Evolutionary conservation across 1,140 invertebrate species (phyloP).

Genomic region (Heliconius congener): DNA sequence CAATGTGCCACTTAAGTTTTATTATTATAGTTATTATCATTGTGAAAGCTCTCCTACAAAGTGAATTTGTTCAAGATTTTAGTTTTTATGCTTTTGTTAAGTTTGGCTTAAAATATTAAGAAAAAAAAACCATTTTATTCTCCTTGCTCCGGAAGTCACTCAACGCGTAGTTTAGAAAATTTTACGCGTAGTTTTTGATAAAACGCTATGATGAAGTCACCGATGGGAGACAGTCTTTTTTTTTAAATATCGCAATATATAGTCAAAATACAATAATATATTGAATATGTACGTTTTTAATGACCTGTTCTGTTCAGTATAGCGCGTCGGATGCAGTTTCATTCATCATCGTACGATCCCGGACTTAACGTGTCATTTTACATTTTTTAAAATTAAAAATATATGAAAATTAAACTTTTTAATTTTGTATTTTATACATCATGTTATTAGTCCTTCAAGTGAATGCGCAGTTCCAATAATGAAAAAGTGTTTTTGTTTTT

Average conservation of each 20-base stretch:
- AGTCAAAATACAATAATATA: neutral
- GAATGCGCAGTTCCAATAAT: too few relatives aligned
- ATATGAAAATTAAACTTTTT: neutral
- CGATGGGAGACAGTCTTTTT: too few relatives aligned
- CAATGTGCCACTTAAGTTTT: neutral
- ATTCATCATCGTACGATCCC: conserved; percentile 3
- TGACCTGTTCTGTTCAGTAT: neutral
- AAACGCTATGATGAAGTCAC: too few relatives aligned
- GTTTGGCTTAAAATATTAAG: too few relatives aligned
- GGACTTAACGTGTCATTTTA: conserved; percentile 7
- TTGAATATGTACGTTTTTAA: neutral
- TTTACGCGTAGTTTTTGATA: too few relatives aligned
- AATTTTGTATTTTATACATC: too few relatives aligned
- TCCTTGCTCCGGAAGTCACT: too few relatives aligned
- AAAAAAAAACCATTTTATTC: too few relatives aligned
- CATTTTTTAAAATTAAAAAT: neutral
- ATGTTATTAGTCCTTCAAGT: too few relatives aligned
- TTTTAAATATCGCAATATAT: too few relatives aligned
- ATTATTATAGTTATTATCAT: neutral
- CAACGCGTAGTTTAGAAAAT: too few relatives aligned
- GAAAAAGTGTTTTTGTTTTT: too few relatives aligned
- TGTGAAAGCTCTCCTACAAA: neutral
- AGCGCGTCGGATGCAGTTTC: neutral
- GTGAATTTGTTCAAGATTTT: neutral
- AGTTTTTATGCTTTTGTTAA: neutral